Conservation (phyloP, 2,113 vertebrate species). For the Camelus dromedarius region DNA sequence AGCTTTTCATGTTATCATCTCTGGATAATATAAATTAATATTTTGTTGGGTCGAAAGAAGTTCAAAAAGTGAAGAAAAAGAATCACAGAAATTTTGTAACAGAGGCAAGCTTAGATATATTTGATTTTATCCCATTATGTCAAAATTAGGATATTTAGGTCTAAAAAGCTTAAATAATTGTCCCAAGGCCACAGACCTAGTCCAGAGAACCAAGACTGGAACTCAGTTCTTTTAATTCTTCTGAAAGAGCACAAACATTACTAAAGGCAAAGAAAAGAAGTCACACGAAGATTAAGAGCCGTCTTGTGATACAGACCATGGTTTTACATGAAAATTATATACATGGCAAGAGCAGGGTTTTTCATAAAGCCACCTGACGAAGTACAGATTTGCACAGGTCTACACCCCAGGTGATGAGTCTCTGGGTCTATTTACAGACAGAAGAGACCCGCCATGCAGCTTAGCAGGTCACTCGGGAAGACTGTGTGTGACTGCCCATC, state of each 20-base stretch:
- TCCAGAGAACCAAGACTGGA: neutral
- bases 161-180: neutral
- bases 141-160: neutral
- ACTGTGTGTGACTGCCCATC: constrained; percentile 55
- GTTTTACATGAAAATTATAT: neutral
- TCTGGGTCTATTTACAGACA: constrained; percentile 72
- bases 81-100: neutral
- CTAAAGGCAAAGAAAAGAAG: constrained; percentile 24
- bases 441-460: constrained; percentile 54
- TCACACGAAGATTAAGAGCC: neutral
- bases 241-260: neutral
- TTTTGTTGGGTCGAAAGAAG: constrained; percentile 2
- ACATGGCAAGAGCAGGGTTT: constrained; percentile 16
- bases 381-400: constrained; percentile 72
- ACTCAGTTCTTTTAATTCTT: neutral
- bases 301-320: neutral
- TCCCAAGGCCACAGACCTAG: neutral
- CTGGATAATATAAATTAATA: neutral
- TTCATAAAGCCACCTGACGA: constrained; percentile 68
- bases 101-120: neutral
- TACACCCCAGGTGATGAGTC: constrained; percentile 70
- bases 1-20: neutral
- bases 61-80: constrained; percentile 34
- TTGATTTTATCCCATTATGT: neutral
- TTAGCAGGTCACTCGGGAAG: constrained; percentile 42